phyloP scores from a whole-genome alignment of 2,113 vertebrate species.

The Numida meleagris region DNA sequence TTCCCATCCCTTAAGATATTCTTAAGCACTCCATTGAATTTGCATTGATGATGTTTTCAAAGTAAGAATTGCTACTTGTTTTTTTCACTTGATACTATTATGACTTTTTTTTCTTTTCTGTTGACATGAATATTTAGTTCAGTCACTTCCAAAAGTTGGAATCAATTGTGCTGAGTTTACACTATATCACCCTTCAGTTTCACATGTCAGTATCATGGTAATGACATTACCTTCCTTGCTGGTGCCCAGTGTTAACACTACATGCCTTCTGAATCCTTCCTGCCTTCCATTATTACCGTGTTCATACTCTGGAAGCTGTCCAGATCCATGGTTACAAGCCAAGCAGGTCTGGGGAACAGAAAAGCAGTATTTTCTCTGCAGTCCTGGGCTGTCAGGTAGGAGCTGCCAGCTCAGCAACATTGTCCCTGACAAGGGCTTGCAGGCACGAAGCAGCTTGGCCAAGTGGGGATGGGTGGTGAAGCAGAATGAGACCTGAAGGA shows the following conservation, averaged over 20 bases:
- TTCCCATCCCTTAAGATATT: background rate
- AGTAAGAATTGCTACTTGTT: background rate
- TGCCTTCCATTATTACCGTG: conserved; percentile 14
- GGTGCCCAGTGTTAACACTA: background rate
- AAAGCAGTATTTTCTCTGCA: background rate
- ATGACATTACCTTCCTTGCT: background rate
- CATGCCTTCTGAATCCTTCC: background rate
- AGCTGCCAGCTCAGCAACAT: background rate
- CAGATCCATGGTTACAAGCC: background rate
- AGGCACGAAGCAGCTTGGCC: background rate
- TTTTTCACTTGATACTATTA: background rate
- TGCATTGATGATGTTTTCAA: background rate
- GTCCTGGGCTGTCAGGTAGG: background rate
- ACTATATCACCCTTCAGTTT: background rate
- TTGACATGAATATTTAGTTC: background rate
- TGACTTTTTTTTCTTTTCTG: rapidly evolving
- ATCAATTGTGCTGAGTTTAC: background rate
- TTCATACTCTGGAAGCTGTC: background rate
- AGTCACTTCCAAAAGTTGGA: background rate
- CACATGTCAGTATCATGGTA: rapidly evolving
- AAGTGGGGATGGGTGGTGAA: background rate
- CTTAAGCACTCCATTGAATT: background rate
- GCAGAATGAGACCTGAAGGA: background rate
- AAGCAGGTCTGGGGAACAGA: background rate
- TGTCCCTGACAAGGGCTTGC: background rate